These are phyloP conservation scores for Actinia equina DNA, from an alignment of 64 coral and sea anemone species.

Conservation along the genomic window DNA sequence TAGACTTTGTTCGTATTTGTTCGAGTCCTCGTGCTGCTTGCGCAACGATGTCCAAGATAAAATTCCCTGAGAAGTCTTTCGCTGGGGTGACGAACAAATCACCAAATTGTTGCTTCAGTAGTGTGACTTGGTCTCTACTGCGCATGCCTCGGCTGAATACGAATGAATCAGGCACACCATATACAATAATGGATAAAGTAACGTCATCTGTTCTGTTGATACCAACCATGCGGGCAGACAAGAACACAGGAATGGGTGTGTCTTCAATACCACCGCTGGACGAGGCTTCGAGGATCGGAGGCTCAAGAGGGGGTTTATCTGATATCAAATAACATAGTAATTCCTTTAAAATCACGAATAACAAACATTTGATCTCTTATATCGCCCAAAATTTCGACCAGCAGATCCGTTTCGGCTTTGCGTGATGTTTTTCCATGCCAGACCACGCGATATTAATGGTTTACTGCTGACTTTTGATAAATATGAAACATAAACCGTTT, in stretches of 20 bases:
- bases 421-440: too few species aligned
- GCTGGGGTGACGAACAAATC: slow-evolving; percentile 30
- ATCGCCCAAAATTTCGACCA: too few species aligned
- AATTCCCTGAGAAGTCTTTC: slow-evolving; percentile 37
- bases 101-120: slow-evolving; percentile 27
- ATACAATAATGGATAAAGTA: slow-evolving; percentile 17
- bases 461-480: too few species aligned
- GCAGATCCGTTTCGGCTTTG: too few species aligned
- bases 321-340: neutral
- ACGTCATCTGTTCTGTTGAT: neutral
- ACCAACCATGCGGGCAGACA: slow-evolving; percentile 20
- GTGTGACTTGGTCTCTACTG: neutral
- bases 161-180: slow-evolving; percentile 22
- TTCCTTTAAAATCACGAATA: too few species aligned
- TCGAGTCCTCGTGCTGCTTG: neutral
- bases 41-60: slow-evolving; percentile 8
- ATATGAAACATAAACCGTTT: too few species aligned
- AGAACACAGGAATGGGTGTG: slow-evolving; percentile 9
- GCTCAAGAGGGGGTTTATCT: slow-evolving; percentile 28
- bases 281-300: slow-evolving; percentile 21
- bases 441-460: too few species aligned
- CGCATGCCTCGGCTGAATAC: slow-evolving; percentile 33
- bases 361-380: too few species aligned
- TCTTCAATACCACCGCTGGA: slow-evolving; percentile 46
- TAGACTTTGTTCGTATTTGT: neutral